Base-by-base conservation (phyloP, 2,113 vertebrate species). In the Erinaceus europaeus region DNA sequence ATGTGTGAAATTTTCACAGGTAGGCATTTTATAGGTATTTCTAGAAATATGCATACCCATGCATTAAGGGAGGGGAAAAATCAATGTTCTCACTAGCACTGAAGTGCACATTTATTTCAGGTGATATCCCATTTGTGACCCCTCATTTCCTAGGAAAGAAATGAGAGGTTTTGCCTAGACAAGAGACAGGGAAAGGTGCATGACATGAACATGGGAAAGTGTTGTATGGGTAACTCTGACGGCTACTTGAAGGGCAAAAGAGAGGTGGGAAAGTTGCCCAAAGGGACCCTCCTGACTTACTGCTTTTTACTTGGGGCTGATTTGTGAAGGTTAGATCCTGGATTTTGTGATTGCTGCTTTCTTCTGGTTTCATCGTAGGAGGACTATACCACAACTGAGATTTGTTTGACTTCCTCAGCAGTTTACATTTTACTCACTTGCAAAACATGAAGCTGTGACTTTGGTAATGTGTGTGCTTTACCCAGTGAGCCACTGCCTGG, bases 1-100 rank as follows among this genome's bases (percentile, higher is more conserved):
- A 20, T 73, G 23, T 82, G 34, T 86, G 50, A 67, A 82, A 86
- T 79, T 74, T 11, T 92, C 77, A 90, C 20, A 73, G 2, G 67
- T 72, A 68, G 42, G 52, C 44, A 73, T 38, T 73, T 85, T 78
- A 48, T 12, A 64, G n/a, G 87, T 40, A 42, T 27, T 91, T 83
- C 44, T 91, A 61, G 67, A 79, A 13, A 84, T 79, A 53, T 38
- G 12, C 21, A 13, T 69, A 64, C 78, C 57, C 13, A 14, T 69
- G 78, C 86, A 32, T 29, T 48, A 91, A 76, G 59, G 17, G 20
- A 20, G 72, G 59, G 46, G 23, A 9, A 42, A 14, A 44, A 23
- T 59, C 29, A 42, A 2, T 83, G 82, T n/a, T n/a, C n/a, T n/a
- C n/a, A n/a, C 36, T 82, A 53, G 75, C 89, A 72, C 42, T 52